Percentiles rank a stretch among this genome's conserved stretches.
phyloP scores from a whole-genome alignment of 2,797 vertebrate genomes.

The Gobionotothen gibberifrons region DNA sequence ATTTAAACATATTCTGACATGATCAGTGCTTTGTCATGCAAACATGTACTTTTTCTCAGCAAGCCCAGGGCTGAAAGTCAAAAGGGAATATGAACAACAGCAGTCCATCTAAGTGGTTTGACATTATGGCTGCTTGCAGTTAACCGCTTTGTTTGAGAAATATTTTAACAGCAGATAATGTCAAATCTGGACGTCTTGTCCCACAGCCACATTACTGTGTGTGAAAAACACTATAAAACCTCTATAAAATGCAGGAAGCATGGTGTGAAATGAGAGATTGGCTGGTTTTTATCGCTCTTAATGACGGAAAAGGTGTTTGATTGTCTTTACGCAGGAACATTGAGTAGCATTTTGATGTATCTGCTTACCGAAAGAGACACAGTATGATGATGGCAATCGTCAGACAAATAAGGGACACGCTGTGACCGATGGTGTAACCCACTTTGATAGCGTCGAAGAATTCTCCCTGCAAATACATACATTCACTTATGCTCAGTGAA shows the following conservation, averaged over 20 bases:
- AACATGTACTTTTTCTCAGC: slow-evolving; percentile 11
- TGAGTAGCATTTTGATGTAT: slow-evolving; percentile 15
- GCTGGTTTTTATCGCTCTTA: slow-evolving; percentile 32
- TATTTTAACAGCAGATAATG: slow-evolving; percentile 36
- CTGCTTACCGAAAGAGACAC: slow-evolving; percentile 83
- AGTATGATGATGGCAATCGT: slow-evolving; percentile 87
- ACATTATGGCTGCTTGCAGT: slow-evolving; percentile 46
- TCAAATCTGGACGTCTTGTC: slow-evolving; percentile 24
- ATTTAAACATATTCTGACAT: slow-evolving; percentile 37
- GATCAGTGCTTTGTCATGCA: slow-evolving; percentile 11
- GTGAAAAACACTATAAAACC: slow-evolving; percentile 55
- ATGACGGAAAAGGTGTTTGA: slow-evolving; percentile 37
- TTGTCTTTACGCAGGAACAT: slow-evolving; percentile 10
- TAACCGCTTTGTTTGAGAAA: slow-evolving; percentile 46
- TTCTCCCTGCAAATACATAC: slow-evolving; percentile 67
- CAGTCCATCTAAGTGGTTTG: slow-evolving; percentile 30
- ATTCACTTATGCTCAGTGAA: slow-evolving; percentile 12
- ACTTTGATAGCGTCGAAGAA: slow-evolving; percentile 90
- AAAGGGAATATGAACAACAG: slow-evolving; percentile 38
- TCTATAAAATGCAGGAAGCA: slow-evolving; percentile 47
- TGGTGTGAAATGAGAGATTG: not conserved
- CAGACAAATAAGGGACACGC: slow-evolving; percentile 91
- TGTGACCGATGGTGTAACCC: slow-evolving; percentile 95
- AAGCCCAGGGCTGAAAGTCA: slow-evolving; percentile 27
- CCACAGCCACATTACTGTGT: slow-evolving; percentile 20